A percentile compares a stretch with the other conserved stretches of the same genome.
phyloP scores from a whole-genome alignment of 2,797 vertebrate genomes.

The Eurystomus glaucurus region DNA sequence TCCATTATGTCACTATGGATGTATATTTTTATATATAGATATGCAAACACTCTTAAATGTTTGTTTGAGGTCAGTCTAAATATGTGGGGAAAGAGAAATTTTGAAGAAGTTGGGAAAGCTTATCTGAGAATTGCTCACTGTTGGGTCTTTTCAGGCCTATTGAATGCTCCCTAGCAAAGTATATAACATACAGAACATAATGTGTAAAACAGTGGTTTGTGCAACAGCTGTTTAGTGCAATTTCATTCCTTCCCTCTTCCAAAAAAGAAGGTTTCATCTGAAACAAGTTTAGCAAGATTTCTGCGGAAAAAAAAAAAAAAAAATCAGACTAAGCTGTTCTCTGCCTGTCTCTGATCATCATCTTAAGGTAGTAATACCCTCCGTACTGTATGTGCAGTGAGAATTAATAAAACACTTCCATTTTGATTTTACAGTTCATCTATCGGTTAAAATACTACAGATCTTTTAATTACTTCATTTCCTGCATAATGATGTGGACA shows the following conservation, averaged over 20 bases:
- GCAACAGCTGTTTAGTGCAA: not conserved
- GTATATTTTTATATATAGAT: not conserved
- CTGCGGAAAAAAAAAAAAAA: not conserved
- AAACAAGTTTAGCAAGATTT: not conserved
- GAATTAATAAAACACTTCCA: not conserved
- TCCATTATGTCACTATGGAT: not conserved
- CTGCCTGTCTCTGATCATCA: not conserved
- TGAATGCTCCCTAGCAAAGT: not conserved
- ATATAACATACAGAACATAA: not conserved
- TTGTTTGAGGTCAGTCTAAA: not conserved
- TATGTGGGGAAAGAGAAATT: not conserved
- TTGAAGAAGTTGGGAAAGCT: not conserved
- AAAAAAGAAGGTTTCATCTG: not conserved
- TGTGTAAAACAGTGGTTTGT: not conserved
- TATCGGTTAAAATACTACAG: slow-evolving; percentile 25
- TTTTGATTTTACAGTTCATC: slow-evolving; percentile 27
- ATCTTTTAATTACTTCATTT: slow-evolving; percentile 21
- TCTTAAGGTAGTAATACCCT: not conserved
- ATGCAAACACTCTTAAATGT: not conserved
- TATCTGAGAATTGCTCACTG: not conserved
- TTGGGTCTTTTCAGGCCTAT: not conserved
- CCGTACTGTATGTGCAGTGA: not conserved
- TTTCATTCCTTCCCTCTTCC: not conserved
- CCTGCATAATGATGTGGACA: not conserved
- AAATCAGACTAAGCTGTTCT: not conserved